phyloP scores from a whole-genome alignment of 2,797 vertebrate species.

The Glyptemys insculpta region DNA sequence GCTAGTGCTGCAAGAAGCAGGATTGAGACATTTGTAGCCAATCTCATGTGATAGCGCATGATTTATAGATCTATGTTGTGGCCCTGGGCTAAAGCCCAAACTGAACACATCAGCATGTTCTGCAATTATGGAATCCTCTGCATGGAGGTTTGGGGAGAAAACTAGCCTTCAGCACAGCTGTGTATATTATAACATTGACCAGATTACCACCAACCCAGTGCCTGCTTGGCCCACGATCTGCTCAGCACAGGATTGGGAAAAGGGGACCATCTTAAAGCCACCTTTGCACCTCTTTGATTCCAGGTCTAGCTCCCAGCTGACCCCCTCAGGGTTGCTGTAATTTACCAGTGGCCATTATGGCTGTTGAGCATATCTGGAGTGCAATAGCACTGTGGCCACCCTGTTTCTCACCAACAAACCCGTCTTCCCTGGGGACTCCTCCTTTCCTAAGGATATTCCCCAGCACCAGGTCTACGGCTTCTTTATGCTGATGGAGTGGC shows the following conservation, averaged over 20 bases:
- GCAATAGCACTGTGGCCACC: neutral
- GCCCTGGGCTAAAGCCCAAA: neutral
- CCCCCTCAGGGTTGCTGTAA: neutral
- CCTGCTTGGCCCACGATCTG: neutral
- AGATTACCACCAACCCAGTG: neutral
- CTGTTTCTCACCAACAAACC: neutral
- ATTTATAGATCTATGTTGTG: neutral
- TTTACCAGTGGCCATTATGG: neutral
- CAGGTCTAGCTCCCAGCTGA: neutral
- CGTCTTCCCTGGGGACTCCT: neutral
- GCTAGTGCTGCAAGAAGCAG: neutral
- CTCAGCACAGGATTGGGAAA: neutral
- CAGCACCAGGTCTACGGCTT: neutral
- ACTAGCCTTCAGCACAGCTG: neutral
- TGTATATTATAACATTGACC: neutral
- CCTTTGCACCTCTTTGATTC: neutral
- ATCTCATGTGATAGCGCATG: neutral
- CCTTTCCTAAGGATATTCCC: neutral
- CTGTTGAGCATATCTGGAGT: neutral
- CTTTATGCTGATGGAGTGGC: neutral
- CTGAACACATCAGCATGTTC: neutral
- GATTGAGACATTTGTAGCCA: neutral
- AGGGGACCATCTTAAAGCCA: neutral
- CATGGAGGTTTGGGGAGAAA: fast-evolving
- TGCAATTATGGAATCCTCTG: neutral